Evolutionary conservation across 2,113 vertebrate species (phyloP), one percentile per base, ranked within the genome.

Genomic region (Capreolus pygargus): DNA sequence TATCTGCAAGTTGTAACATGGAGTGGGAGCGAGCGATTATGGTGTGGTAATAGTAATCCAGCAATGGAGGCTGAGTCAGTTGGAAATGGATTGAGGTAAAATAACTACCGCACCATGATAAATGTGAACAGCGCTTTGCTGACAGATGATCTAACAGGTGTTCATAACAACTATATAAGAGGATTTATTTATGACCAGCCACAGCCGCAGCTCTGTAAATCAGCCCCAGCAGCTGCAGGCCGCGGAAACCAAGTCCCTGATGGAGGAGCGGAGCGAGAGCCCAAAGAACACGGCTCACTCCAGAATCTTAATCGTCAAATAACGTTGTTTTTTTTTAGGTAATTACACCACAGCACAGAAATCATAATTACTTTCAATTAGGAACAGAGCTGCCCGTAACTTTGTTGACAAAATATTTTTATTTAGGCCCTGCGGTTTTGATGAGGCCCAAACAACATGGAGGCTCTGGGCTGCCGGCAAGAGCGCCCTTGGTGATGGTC

Each of bases 81-180:
- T 98, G 98, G 99, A 99, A 99, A 99, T 99, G 99, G 99, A 99
- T 99, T 99, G 99, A 99, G 99, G 99, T 98, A 99, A 99, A 99
- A 99, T 99, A 99, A 99, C 98, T 98, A 98, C 98, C 86, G 93
- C 98, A 97, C 99, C 99, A 98, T 99, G 99, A 99, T 99, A 99
- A 99, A 99, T 99, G 99, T 99, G 99, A 99, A 98, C 99, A 98
- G 99, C 96, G 98, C 99, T 99, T 98, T 99, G 99, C 99, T 99
- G 99, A 99, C 99, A 99, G 99, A 99, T 99, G 99, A 99, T 99
- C 99, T 99, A 99, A 99, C 99, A 99, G 99, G 99, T 99, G 99
- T 99, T 99, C 99, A 99, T 99, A 99, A 99, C 99, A 99, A 99
- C 99, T 99, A 99, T 99, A 99, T 99, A 99, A 99, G 99, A 99